Evolutionary conservation across 2,797 vertebrate genomes (phyloP).

Genomic region (Uromys caudimaculatus): DNA sequence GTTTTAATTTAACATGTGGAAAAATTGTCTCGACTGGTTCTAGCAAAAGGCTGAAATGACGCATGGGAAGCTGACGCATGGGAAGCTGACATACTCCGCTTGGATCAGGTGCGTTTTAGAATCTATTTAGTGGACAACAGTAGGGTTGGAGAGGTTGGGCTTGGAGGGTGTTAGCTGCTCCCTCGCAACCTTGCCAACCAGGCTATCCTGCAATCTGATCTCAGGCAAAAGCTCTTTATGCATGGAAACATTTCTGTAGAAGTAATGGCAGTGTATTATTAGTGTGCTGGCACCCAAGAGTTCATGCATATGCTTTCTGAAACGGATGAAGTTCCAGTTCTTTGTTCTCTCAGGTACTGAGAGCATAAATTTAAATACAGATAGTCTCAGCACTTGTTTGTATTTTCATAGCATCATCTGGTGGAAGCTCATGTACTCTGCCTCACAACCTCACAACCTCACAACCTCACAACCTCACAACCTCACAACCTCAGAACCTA

Average conservation of each 20-base stretch:
- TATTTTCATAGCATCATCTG: not conserved
- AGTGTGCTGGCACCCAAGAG: not conserved
- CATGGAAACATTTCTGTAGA: constrained; percentile 22
- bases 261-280: not conserved
- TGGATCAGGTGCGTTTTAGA: constrained; percentile 23
- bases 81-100: constrained; percentile 21
- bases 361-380: constrained; percentile 37
- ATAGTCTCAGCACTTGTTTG: not conserved
- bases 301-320: not conserved
- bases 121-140: constrained; percentile 3
- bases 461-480: not conserved
- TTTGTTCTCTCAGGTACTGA: constrained; percentile 35
- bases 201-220: constrained; percentile 46
- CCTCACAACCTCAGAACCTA: not conserved
- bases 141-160: not conserved
- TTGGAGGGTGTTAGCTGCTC: not conserved
- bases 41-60: constrained; percentile 6
- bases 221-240: constrained; percentile 3
- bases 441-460: no score
- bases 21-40: constrained; percentile 42
- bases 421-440: not conserved
- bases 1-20: constrained; percentile 16
- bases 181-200: constrained; percentile 33
- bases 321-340: not conserved
- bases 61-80: constrained; percentile 21